Percentiles rank a stretch among this genome's conserved stretches.
Evolutionary conservation across 2,888 invertebrate species (phyloP).

Genomic region (Eupsilia transversa): DNA sequence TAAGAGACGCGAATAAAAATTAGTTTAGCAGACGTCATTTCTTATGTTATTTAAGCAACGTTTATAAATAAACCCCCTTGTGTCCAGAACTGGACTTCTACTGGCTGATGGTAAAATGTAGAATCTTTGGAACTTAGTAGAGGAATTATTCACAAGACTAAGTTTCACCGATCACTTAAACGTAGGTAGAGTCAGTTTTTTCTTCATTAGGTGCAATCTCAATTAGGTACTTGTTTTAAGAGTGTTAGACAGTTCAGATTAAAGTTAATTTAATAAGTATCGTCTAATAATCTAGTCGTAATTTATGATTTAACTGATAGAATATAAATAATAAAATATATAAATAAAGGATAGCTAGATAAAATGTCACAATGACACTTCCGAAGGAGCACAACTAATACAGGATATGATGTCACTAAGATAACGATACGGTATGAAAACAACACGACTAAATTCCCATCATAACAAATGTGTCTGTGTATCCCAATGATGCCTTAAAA

Average conservation of each 20-base stretch:
- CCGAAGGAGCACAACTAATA: neutral
- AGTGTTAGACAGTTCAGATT: neutral
- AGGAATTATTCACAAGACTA: neutral
- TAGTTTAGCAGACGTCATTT: neutral
- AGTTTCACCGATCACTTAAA: neutral
- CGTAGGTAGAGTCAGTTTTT: neutral
- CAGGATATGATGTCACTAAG: conserved; percentile 20
- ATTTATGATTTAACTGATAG: too few relatives aligned
- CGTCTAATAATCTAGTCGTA: neutral
- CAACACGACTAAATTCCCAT: conserved; percentile 19
- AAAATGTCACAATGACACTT: neutral
- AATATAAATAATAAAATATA: too few relatives aligned
- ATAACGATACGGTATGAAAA: conserved; percentile 25
- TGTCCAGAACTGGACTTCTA: neutral
- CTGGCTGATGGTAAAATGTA: neutral
- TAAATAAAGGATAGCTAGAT: neutral
- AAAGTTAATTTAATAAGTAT: neutral
- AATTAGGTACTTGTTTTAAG: neutral
- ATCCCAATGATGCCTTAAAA: conserved; percentile 45
- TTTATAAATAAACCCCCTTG: neutral
- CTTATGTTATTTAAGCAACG: neutral
- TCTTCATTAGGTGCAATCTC: neutral
- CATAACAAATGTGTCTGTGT: conserved; percentile 38
- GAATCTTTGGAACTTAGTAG: neutral
- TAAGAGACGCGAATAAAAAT: too few relatives aligned